phyloP scores from a whole-genome alignment of 2,113 vertebrate species.

The Sphyrna mokarran region DNA sequence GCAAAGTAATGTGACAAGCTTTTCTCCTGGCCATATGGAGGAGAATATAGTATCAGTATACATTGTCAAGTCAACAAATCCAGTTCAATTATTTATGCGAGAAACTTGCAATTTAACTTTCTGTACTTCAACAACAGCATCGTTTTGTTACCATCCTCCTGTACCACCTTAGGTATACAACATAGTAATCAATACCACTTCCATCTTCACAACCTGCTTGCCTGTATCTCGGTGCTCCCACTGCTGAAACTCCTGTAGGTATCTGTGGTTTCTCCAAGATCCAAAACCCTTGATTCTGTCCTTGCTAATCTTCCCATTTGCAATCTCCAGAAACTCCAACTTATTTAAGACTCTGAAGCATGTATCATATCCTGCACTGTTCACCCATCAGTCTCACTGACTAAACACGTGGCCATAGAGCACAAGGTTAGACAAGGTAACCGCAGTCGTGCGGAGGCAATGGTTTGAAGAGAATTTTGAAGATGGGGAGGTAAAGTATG shows the following conservation, averaged over 20 bases:
- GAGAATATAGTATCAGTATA: neutral
- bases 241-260: neutral
- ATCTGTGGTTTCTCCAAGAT: neutral
- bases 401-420: neutral
- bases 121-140: neutral
- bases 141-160: neutral
- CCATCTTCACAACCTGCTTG: neutral
- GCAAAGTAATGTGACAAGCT: neutral
- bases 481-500: neutral
- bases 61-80: neutral
- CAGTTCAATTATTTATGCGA: neutral
- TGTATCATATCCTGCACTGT: too few species aligned
- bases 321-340: neutral
- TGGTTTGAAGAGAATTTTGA: too few species aligned
- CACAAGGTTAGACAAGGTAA: neutral
- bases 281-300: neutral
- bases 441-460: neutral
- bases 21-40: neutral
- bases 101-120: neutral
- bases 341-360: neutral
- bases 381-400: neutral
- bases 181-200: neutral
- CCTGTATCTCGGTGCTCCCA: neutral
- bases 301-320: neutral
- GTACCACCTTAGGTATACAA: neutral